phyloP scores from a whole-genome alignment of 2,888 invertebrate species.

The Drosophila glabriapex region DNA sequence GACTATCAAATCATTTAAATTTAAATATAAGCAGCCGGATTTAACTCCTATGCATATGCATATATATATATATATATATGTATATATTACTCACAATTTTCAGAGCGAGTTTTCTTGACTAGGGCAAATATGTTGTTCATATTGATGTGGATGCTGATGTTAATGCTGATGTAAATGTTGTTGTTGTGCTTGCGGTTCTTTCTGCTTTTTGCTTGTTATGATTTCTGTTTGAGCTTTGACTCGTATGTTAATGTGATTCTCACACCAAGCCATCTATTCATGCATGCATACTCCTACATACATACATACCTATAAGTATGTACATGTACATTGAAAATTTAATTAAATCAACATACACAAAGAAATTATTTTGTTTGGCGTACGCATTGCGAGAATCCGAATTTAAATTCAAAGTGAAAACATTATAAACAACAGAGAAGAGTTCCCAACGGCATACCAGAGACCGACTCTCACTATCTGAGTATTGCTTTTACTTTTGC shows the following conservation, averaged over 20 bases:
- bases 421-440: slow-evolving; percentile 24
- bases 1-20: background rate
- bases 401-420: slow-evolving; percentile 32
- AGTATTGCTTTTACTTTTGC: slow-evolving; percentile 29
- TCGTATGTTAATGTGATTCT: slow-evolving; percentile 32
- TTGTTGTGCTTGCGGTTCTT: background rate
- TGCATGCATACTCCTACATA: slow-evolving; percentile 1
- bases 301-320: background rate
- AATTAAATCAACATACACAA: slow-evolving; percentile 65
- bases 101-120: too few species aligned
- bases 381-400: slow-evolving; percentile 37
- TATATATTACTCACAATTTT: background rate
- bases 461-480: slow-evolving; percentile 14
- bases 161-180: background rate
- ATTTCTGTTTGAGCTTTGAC: slow-evolving; percentile 22
- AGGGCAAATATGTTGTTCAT: background rate
- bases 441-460: slow-evolving; percentile 1
- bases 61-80: background rate
- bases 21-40: background rate
- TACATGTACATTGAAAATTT: slow-evolving; percentile 48
- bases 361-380: slow-evolving; percentile 49
- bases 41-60: background rate
- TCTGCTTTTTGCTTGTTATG: slow-evolving; percentile 24
- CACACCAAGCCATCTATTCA: slow-evolving; percentile 11
- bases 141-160: background rate